phyloP scores from a whole-genome alignment of 2,888 invertebrate genomes.

The Chloroclystis v-ata region DNA sequence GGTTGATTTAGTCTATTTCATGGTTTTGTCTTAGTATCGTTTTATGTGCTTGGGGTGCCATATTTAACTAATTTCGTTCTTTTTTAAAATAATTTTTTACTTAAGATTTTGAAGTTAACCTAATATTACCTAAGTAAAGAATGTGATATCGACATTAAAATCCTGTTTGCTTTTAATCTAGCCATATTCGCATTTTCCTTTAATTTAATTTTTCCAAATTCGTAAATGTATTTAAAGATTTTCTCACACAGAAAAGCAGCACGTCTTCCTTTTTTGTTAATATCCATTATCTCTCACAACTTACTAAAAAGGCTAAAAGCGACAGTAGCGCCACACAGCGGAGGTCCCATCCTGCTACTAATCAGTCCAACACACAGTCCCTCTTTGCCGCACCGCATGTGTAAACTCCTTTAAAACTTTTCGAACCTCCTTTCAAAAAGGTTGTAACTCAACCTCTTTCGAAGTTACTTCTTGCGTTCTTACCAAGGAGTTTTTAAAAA shows the following conservation, averaged over 20 bases:
- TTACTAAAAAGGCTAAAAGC: constrained; percentile 36
- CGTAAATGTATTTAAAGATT: too few species aligned
- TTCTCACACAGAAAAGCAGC: constrained; percentile 1
- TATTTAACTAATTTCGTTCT: too few species aligned
- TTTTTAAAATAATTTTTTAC: too few species aligned
- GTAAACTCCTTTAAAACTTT: constrained; percentile 56
- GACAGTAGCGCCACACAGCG: constrained; percentile 63
- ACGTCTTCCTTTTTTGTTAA: constrained; percentile 5
- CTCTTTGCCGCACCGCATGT: constrained; percentile 60
- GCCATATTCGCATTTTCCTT: too few species aligned
- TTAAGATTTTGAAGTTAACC: too few species aligned
- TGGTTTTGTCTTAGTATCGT: too few species aligned
- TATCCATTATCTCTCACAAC: constrained; percentile 11
- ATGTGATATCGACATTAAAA: too few species aligned
- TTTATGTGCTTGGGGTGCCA: too few species aligned
- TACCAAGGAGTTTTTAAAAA: constrained; percentile 30
- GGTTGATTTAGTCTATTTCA: too few species aligned
- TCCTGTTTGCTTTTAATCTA: too few species aligned
- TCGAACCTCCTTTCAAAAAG: not conserved
- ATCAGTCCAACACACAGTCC: constrained; percentile 61
- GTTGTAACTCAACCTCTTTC: not conserved
- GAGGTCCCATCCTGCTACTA: constrained; percentile 62
- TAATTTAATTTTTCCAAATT: too few species aligned
- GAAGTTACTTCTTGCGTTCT: constrained; percentile 37
- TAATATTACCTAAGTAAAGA: too few species aligned